phyloP scores from a whole-genome alignment of 2,113 vertebrate species.

The Sphyrna mokarran region DNA sequence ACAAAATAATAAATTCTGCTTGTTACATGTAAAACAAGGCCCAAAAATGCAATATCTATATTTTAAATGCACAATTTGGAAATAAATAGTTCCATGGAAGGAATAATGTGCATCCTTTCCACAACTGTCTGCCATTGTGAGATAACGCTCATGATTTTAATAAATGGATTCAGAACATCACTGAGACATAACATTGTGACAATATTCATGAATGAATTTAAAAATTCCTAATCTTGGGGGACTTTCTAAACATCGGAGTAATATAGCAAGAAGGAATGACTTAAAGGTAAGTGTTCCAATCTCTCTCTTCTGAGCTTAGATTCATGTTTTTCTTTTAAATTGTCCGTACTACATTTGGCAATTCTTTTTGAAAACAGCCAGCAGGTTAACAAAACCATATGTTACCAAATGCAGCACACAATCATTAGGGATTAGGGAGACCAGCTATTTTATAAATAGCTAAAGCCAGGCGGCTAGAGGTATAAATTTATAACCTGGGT shows the following conservation, averaged over 20 bases:
- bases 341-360: neutral
- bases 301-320: neutral
- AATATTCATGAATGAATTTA: neutral
- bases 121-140: neutral
- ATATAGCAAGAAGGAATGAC: neutral
- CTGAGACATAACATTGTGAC: neutral
- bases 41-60: neutral
- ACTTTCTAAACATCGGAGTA: neutral
- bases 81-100: neutral
- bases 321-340: neutral
- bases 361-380: neutral
- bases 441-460: slow-evolving; percentile 20
- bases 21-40: neutral
- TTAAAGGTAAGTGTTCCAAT: neutral
- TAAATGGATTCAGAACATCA: neutral
- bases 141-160: neutral
- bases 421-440: neutral
- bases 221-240: neutral
- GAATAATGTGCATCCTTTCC: neutral
- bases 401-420: neutral
- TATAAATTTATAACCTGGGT: slow-evolving; percentile 22
- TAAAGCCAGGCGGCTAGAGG: neutral
- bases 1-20: neutral
- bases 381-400: neutral
- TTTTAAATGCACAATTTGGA: neutral